Evolutionary conservation across 2,888 invertebrate genomes (phyloP).

Genomic region (Trachelus stipa): DNA sequence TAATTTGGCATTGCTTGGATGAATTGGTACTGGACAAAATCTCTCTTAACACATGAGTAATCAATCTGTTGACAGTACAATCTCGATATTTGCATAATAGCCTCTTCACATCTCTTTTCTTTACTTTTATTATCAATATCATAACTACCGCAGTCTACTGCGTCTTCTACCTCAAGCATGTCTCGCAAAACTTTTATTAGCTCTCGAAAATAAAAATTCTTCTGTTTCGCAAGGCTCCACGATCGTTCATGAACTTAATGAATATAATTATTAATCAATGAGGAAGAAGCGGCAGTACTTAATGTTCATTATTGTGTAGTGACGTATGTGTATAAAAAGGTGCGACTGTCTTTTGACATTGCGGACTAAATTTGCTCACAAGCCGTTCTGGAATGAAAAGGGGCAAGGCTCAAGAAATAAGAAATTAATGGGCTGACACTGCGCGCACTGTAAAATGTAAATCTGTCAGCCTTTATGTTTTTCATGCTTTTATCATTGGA

Average conservation of each 20-base stretch:
- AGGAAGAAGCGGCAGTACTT: neutral
- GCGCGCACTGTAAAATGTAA: neutral
- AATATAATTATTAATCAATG: neutral
- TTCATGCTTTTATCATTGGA: constrained; percentile 4
- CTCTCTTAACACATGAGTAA: neutral
- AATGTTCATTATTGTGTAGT: neutral
- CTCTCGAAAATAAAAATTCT: neutral
- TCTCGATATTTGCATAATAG: constrained; percentile 38
- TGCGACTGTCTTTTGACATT: neutral
- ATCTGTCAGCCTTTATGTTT: neutral
- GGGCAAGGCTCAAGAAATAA: neutral
- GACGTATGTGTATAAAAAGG: neutral
- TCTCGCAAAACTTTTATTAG: neutral
- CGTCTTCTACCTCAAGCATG: constrained; percentile 48
- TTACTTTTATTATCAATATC: constrained; percentile 25
- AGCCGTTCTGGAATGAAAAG: neutral
- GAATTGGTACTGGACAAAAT: neutral
- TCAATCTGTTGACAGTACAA: neutral
- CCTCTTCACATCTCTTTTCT: constrained; percentile 26
- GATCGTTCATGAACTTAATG: no score
- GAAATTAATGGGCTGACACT: neutral
- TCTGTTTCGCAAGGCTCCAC: neutral
- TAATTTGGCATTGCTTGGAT: neutral
- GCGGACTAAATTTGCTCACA: neutral
- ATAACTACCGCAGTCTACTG: constrained; percentile 21